Percentiles rank a stretch among this genome's conserved stretches.
Evolutionary conservation across 2,888 invertebrate genomes (phyloP).

Genomic region (Seira sanloemensis): DNA sequence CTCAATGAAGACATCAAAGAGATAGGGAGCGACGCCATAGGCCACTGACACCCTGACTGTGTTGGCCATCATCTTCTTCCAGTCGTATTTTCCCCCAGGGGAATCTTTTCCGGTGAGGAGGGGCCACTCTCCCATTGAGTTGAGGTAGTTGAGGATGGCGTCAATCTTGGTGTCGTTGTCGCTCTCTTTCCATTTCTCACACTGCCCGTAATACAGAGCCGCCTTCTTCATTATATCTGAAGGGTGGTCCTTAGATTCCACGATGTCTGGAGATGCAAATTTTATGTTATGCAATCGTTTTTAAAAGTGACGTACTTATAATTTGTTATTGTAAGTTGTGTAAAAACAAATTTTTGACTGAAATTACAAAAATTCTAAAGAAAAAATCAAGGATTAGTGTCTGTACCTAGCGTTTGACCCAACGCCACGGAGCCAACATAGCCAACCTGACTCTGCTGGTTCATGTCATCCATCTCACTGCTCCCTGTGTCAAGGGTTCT

Average conservation of each 20-base stretch:
- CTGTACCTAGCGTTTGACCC: conserved; percentile 51
- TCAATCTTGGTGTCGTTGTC: conserved; percentile 25
- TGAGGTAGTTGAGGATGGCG: conserved; percentile 29
- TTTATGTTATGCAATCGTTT: too few species aligned
- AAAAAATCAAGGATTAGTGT: background rate
- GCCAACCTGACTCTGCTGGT: conserved; percentile 56
- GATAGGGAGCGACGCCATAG: conserved; percentile 52
- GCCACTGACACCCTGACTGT: conserved; percentile 41
- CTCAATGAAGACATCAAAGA: conserved; percentile 56
- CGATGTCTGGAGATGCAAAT: conserved; percentile 17
- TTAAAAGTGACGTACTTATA: too few species aligned
- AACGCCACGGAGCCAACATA: conserved; percentile 43
- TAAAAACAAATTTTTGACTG: background rate
- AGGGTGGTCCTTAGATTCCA: conserved; percentile 24
- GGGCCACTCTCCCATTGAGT: conserved; percentile 46
- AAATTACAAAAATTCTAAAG: background rate
- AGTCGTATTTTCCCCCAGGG: conserved; percentile 43
- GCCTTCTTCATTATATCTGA: conserved; percentile 32
- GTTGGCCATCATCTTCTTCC: conserved; percentile 43
- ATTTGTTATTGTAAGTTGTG: too few species aligned
- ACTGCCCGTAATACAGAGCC: conserved; percentile 36
- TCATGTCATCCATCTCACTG: conserved; percentile 42
- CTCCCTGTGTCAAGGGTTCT: conserved; percentile 22
- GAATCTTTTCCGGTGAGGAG: conserved; percentile 35
- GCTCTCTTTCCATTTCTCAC: conserved; percentile 47